Evolutionary conservation across 2,797 vertebrate genomes (phyloP).

Genomic region (Chaetodon trifasciatus): DNA sequence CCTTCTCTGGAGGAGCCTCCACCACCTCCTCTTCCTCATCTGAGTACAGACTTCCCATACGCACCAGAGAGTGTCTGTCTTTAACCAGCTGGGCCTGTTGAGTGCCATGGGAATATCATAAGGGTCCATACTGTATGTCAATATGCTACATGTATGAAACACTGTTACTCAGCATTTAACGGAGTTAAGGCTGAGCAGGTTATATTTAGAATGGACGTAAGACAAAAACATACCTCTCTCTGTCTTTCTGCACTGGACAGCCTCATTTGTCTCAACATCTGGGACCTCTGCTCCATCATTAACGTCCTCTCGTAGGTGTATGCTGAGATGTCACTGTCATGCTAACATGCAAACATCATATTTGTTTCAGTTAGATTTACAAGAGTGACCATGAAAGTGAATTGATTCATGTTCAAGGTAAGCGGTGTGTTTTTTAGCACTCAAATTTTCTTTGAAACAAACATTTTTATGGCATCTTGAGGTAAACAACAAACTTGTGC

Average conservation of each 20-base stretch:
- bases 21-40: conserved; percentile 96
- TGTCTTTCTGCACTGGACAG: conserved; percentile 95
- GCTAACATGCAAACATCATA: conserved; percentile 77
- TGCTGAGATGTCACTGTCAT: conserved; percentile 97
- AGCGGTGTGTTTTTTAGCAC: background rate
- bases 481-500: background rate
- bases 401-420: background rate
- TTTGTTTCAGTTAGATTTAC: too few species aligned
- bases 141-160: background rate
- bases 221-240: conserved; percentile 88
- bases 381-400: background rate
- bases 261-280: conserved; percentile 98
- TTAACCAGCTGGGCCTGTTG: conserved; percentile 95
- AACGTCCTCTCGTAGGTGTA: conserved; percentile 98
- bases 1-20: conserved; percentile 89
- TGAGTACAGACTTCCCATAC: conserved; percentile 94
- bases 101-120: background rate
- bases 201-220: background rate
- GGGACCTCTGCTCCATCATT: conserved; percentile 99
- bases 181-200: too few species aligned
- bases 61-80: conserved; percentile 94
- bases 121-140: background rate
- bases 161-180: background rate
- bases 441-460: background rate
- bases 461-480: background rate